Evolutionary conservation across 2,113 vertebrate genomes (phyloP), one percentile per base, ranked within the genome.

Genomic region (Xerus inauris): DNA sequence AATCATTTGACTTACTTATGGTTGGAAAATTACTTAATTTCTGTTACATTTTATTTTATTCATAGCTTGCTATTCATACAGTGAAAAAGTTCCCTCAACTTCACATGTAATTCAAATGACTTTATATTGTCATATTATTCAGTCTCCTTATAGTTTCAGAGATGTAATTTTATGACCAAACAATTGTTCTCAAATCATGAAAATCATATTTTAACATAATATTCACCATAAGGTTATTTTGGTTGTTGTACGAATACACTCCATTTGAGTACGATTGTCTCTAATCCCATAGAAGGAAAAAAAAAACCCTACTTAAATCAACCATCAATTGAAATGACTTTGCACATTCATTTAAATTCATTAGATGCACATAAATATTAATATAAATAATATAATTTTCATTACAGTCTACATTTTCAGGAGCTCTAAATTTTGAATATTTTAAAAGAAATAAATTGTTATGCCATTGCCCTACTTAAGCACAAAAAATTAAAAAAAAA

Each of bases 311-410:
- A 72, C 45, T 81, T 14, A 19, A 89, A 94, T 54, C 82, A 94
- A 91, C 38, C 91, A 65, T 77, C 45, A 95, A 57, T 72, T 95
- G 84, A 93, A 96, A 89, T 89, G 77, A 88, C 72, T 96, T 93
- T 89, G 17, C 30, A 84, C 26, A 76, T 62, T 95, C 32, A 85
- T 83, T 88, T 85, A 95, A 93, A 85, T 73, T 88, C 73, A 94
- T 88, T 86, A 96, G 38, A 89, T 40, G 67, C 40, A 28, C 57
- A 89, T 57, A 75, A 49, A 89, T 89, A 81, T 91, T 97, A 88
- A 95, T 71, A n/a, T 45, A 80, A 64, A 32, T 3, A 88, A 47
- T 10, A 32, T 3, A 28, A 94, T 96, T 94, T 85, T 38, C 57
- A 91, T 62, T 81, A 89, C 38, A n/a, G 4, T 85, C 1, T 76